Conservation (phyloP, 2,797 vertebrate species). For the Sparus aurata region DNA sequence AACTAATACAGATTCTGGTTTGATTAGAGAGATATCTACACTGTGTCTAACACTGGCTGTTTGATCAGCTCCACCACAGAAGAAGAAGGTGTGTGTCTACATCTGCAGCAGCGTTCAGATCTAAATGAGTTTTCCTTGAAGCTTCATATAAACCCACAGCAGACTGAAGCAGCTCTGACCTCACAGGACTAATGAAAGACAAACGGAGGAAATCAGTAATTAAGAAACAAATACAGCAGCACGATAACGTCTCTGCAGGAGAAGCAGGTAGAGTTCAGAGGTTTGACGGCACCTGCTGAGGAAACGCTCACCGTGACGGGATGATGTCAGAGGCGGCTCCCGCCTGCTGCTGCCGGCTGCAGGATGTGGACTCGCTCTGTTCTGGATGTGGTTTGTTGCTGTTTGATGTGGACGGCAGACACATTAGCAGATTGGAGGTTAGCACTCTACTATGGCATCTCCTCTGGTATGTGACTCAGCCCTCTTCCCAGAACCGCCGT, state of each 20-base stretch:
- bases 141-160: background rate
- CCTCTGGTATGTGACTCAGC: constrained; percentile 65
- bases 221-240: background rate
- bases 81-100: no score
- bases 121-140: no score
- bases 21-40: no score
- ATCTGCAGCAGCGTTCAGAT: background rate
- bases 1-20: no score
- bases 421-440: constrained; percentile 46
- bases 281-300: constrained; percentile 40
- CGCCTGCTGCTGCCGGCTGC: constrained; percentile 35
- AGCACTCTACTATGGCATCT: constrained; percentile 12
- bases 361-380: constrained; percentile 33
- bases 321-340: constrained; percentile 29
- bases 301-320: constrained; percentile 7
- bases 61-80: no score
- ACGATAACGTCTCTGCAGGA: no score
- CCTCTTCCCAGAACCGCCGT: constrained; percentile 62
- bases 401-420: constrained; percentile 68
- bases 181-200: background rate
- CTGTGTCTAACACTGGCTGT: no score
- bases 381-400: constrained; percentile 57
- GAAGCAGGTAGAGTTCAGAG: background rate
- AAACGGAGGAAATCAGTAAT: background rate
- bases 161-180: background rate